A percentile compares a stretch with the other conserved stretches of the same genome.
Evolutionary conservation across 2,888 invertebrate species (phyloP).

Genomic region (Drosophila setosimentum): DNA sequence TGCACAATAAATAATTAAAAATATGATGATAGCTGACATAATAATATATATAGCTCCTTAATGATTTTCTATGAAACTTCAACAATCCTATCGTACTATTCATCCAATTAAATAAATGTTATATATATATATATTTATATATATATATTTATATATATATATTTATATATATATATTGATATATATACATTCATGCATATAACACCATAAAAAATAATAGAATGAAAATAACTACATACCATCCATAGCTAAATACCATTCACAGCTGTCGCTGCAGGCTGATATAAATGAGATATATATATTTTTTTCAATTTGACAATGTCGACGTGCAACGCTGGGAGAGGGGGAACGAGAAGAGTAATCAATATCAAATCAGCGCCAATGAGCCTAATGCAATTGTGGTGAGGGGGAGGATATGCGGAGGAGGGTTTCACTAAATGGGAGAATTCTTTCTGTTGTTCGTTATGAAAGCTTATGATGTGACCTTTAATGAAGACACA

Average conservation of each 20-base stretch:
- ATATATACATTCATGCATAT: background rate
- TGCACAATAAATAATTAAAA: background rate
- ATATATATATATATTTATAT: background rate
- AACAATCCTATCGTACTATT: background rate
- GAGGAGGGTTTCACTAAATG: slow-evolving; percentile 1
- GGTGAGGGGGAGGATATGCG: slow-evolving; percentile 5
- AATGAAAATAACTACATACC: slow-evolving; percentile 4
- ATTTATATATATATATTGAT: background rate
- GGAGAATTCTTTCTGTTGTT: slow-evolving; percentile 3
- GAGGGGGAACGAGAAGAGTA: slow-evolving; percentile 46
- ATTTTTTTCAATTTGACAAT: slow-evolving; percentile 35
- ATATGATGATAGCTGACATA: background rate
- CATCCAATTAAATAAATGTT: background rate
- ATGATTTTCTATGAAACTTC: background rate
- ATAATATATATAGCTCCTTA: background rate
- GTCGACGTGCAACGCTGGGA: slow-evolving; percentile 19
- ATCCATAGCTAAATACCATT: background rate
- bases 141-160: background rate
- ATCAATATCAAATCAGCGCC: slow-evolving; percentile 38
- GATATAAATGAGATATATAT: background rate
- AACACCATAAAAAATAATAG: background rate
- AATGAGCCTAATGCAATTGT: slow-evolving; percentile 45
- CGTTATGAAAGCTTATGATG: background rate
- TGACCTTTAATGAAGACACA: slow-evolving; percentile 46
- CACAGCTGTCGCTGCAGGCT: slow-evolving; percentile 15